Percentiles rank a stretch among this genome's conserved stretches.
Evolutionary conservation across 2,888 invertebrate species (phyloP).

Genomic region (Ectropis crepuscularia): DNA sequence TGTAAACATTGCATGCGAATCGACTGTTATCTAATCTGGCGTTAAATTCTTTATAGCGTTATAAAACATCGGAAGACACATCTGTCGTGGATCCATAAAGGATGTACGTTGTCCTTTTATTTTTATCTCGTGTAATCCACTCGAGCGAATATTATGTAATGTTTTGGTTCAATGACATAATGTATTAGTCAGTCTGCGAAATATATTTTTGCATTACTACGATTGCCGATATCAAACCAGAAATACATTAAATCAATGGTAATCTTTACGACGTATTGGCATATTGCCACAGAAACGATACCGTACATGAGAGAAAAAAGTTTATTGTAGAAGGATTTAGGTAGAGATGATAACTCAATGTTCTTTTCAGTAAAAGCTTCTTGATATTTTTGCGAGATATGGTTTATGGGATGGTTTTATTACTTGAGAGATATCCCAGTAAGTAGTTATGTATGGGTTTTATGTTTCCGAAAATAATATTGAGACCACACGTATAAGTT

Average conservation of each 20-base stretch:
- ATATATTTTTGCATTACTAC: constrained; percentile 37
- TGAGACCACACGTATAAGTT: constrained; percentile 3
- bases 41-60: constrained; percentile 53
- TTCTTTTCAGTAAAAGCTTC: constrained; percentile 37
- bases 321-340: constrained; percentile 29
- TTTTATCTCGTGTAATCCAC: constrained; percentile 34
- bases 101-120: constrained; percentile 24
- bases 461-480: background rate
- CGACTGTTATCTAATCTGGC: constrained; percentile 52
- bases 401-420: constrained; percentile 18
- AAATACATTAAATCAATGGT: constrained; percentile 40
- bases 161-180: constrained; percentile 41
- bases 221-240: constrained; percentile 32
- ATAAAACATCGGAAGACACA: constrained; percentile 48
- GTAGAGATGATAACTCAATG: constrained; percentile 28
- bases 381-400: constrained; percentile 21
- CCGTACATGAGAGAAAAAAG: constrained; percentile 36
- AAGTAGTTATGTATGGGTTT: background rate
- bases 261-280: constrained; percentile 42
- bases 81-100: constrained; percentile 49
- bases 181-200: constrained; percentile 40
- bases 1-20: constrained; percentile 49
- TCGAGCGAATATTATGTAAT: constrained; percentile 36
- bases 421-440: background rate
- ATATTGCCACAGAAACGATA: constrained; percentile 37